Conservation (phyloP, 2,888 invertebrate genomes). For the Diadegma fenestrale region DNA sequence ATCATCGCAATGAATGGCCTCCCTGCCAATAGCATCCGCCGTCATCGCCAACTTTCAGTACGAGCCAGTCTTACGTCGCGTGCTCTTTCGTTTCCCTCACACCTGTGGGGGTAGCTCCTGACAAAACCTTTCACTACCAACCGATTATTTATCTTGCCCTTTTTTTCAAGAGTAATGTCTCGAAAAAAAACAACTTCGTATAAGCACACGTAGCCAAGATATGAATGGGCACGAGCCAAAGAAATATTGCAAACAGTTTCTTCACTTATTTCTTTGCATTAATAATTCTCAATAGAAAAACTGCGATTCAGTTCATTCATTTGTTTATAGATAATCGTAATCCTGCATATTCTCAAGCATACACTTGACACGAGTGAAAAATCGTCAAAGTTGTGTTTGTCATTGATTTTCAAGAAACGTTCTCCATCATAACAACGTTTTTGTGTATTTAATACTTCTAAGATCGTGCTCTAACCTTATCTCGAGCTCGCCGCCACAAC, state of each 20-base stretch:
- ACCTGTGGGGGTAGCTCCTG: conserved; percentile 24
- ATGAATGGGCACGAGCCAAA: background rate
- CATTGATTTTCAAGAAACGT: conserved; percentile 78
- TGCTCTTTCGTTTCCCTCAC: conserved; percentile 48
- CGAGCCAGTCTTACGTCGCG: conserved; percentile 73
- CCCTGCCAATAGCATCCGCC: conserved; percentile 85
- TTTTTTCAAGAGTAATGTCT: conserved; percentile 11
- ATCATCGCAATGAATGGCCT: conserved; percentile 84
- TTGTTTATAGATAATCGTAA: background rate
- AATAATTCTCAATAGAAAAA: background rate
- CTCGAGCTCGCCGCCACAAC: conserved; percentile 47
- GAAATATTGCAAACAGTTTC: background rate
- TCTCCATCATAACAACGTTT: conserved; percentile 74
- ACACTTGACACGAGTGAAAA: conserved; percentile 21
- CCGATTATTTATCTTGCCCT: conserved; percentile 35
- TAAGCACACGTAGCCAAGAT: background rate
- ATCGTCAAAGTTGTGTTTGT: conserved; percentile 72
- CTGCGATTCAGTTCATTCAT: background rate
- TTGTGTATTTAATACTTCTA: conserved; percentile 61
- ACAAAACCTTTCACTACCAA: conserved; percentile 20
- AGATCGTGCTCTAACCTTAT: conserved; percentile 32
- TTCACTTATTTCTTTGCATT: background rate
- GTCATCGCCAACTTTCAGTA: conserved; percentile 84
- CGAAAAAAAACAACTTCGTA: background rate
- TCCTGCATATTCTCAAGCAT: too few relatives aligned